A percentile compares a stretch with the other conserved stretches of the same genome.
Evolutionary conservation across 37 sponge, comb jelly and placozoan species (phyloP).

Genomic region (Lycopodina hypogea): DNA sequence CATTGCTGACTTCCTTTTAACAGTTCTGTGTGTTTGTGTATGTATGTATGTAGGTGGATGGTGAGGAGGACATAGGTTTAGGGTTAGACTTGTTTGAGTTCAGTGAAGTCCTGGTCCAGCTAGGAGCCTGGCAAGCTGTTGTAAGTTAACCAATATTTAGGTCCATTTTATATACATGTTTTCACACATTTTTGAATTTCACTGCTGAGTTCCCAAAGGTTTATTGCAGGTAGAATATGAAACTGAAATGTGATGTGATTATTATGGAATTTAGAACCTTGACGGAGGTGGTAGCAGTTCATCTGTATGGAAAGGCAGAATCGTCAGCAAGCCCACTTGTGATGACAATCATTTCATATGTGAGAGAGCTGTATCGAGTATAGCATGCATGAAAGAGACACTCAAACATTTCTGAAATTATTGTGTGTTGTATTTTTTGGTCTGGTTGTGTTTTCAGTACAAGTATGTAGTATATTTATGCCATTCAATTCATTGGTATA

Average conservation of each 20-base stretch:
- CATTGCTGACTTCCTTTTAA: too few relatives aligned
- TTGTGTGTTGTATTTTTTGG: too few relatives aligned
- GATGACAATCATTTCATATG: conserved; percentile 41
- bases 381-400: conserved; percentile 49
- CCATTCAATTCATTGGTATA: too few relatives aligned
- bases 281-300: conserved; percentile 83
- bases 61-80: conserved; percentile 44
- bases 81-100: conserved; percentile 69
- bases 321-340: conserved; percentile 66
- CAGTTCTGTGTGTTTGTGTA: not conserved
- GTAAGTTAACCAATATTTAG: conserved; percentile 37
- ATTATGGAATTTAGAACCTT: conserved; percentile 48
- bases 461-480: too few relatives aligned
- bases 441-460: too few relatives aligned
- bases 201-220: too few relatives aligned
- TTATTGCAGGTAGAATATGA: not conserved
- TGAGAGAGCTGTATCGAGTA: conserved; percentile 63
- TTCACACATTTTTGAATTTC: not conserved
- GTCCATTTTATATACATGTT: too few relatives aligned
- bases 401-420: too few relatives aligned
- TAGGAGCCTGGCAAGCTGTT: conserved; percentile 47
- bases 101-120: conserved; percentile 41
- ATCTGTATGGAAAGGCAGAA: conserved; percentile 55
- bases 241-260: not conserved
- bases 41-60: conserved; percentile 55